Percentiles rank a stretch among this genome's conserved stretches.
phyloP scores from a whole-genome alignment of 2,888 invertebrate species.

The Cheilosia scutellata region DNA sequence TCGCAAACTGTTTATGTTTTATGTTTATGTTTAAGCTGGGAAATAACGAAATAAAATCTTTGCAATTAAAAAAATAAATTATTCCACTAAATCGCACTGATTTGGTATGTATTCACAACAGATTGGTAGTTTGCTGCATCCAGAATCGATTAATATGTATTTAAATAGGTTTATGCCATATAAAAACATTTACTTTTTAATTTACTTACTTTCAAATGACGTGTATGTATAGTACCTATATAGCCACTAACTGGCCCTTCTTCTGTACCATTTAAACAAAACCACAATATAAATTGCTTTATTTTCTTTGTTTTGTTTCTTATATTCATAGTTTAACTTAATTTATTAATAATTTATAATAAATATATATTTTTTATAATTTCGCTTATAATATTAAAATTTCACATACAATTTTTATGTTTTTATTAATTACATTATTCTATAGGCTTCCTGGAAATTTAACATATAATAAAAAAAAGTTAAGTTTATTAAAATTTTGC shows the following conservation, averaged over 20 bases:
- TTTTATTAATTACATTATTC: slow-evolving; percentile 42
- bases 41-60: too few relatives aligned
- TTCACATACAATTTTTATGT: slow-evolving; percentile 29
- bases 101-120: too few relatives aligned
- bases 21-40: too few relatives aligned
- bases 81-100: too few relatives aligned
- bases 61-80: too few relatives aligned
- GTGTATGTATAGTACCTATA: background rate
- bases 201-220: slow-evolving; percentile 1
- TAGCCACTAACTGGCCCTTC: background rate
- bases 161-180: too few relatives aligned
- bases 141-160: too few relatives aligned
- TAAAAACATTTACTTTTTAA: too few relatives aligned
- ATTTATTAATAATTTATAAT: slow-evolving; percentile 46
- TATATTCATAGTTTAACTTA: slow-evolving; percentile 54
- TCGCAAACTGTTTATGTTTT: too few relatives aligned
- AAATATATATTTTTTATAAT: slow-evolving; percentile 54
- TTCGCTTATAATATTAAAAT: slow-evolving; percentile 39
- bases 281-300: slow-evolving; percentile 60
- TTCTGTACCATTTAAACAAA: slow-evolving; percentile 37
- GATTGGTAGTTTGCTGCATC: too few relatives aligned
- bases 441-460: slow-evolving; percentile 42
- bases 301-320: slow-evolving; percentile 43
- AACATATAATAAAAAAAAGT: background rate
- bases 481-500: background rate